These are phyloP conservation scores for Mesitornis unicolor DNA, from an alignment of 2,113 vertebrate species.

Conservation along the genomic window DNA sequence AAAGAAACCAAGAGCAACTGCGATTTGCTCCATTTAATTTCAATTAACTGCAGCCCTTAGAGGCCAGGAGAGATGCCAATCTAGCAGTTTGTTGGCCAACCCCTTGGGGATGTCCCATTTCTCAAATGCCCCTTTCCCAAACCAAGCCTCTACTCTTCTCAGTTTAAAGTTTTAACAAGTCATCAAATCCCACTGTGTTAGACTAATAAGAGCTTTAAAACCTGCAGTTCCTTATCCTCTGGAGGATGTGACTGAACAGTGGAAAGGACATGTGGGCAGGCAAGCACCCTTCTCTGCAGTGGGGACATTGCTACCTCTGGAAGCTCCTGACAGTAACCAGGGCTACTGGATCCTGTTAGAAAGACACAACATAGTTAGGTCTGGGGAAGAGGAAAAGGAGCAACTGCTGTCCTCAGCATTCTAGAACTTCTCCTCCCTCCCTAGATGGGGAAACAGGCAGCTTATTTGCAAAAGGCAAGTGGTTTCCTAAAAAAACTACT, in stretches of 20 bases:
- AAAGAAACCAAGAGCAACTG: neutral
- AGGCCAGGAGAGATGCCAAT: neutral
- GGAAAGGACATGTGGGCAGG: neutral
- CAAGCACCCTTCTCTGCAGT: neutral
- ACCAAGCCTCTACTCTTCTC: neutral
- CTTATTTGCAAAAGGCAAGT: neutral
- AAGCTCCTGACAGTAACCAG: neutral
- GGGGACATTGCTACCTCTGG: neutral
- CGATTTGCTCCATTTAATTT: neutral
- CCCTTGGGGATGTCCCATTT: neutral
- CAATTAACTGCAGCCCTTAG: neutral
- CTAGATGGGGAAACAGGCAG: neutral
- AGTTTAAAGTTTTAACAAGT: neutral
- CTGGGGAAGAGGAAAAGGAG: neutral
- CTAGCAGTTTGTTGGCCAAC: neutral
- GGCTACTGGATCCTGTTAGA: neutral
- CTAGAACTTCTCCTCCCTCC: neutral
- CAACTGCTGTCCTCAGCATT: neutral
- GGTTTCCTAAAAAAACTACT: slow-evolving; percentile 48
- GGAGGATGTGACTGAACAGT: neutral
- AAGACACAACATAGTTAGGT: neutral
- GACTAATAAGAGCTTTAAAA: neutral
- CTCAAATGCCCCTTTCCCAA: neutral
- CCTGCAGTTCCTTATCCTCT: neutral
- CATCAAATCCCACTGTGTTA: neutral